Evolutionary conservation across 2,888 invertebrate genomes (phyloP), one percentile per base, ranked within the genome.

Genomic region (Glaucopsyche alexis): DNA sequence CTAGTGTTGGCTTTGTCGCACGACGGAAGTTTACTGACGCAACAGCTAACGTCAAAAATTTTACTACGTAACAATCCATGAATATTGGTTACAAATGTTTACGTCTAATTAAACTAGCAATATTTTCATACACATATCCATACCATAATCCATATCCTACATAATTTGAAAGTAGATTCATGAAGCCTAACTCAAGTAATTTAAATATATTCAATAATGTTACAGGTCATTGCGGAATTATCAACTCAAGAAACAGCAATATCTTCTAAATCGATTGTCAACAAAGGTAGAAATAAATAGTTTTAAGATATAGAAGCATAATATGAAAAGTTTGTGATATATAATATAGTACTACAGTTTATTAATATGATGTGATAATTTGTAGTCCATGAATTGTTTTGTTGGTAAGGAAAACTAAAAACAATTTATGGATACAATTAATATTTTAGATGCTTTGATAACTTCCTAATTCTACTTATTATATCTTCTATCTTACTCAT

Each of bases 161-260:
- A 42, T 42, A 42, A 40, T 40, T 40, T 42, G 42, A 42, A 7
- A 42, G 8, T 42, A 42, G 42, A 42, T 7, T 42, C 42, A 7
- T 42, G 8, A 42, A 0, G 42, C 38, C 9, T 42, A 42, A 66
- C 11, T 8, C 40, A n/a, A 40, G 7, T 40, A 14, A 4, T 40
- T 64, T 71, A 70, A 50, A 69, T 72, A 69, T 50, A 14, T 72
- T 64, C 60, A 60, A 77, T 83, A 85, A 45, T 45, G 45, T 79
- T 78, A 89, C 29, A 60, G 93, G 89, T 88, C 7, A 82, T 85
- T 7, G 88, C 87, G 3, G 82, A 87, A 78, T 82, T 86, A 13
- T 78, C 82, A 9, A 83, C 85, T 14, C 86, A 87, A 75, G 82
- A 86, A 72, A 78, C 82, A 52, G 91, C 89, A 14, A 81, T 87